Percentiles rank a stretch among this genome's conserved stretches.
These are phyloP conservation scores for Ondatra zibethicus DNA, from an alignment of 2,113 vertebrate genomes.

Conservation along the genomic window DNA sequence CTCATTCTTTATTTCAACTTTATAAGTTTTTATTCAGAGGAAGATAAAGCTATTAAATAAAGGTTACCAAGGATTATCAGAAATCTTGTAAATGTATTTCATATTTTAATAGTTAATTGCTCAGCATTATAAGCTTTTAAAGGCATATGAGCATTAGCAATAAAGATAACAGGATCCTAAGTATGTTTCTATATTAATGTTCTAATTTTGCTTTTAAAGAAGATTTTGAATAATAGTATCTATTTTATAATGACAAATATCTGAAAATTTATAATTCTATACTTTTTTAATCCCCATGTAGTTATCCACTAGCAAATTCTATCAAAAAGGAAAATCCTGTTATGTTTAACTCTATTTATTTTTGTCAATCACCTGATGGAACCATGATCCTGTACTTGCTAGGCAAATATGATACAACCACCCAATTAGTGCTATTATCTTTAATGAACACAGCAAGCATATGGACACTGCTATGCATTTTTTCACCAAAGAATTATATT, in stretches of 20 bases:
- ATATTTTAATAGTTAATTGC: background rate
- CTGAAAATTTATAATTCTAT: background rate
- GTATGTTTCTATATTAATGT: background rate
- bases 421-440: background rate
- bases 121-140: background rate
- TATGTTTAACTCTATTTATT: background rate
- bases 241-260: background rate
- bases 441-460: background rate
- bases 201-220: background rate
- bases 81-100: background rate
- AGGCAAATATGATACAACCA: background rate
- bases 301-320: background rate
- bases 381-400: too few relatives aligned
- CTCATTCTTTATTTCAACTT: conserved; percentile 52
- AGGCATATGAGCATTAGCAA: background rate
- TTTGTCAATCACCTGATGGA: background rate
- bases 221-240: background rate
- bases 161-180: background rate
- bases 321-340: background rate
- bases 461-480: background rate
- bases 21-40: background rate
- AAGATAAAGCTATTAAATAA: conserved; percentile 69
- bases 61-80: conserved; percentile 68
- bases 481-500: background rate
- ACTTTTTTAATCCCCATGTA: background rate